A percentile compares a stretch with the other conserved stretches of the same genome.
Evolutionary conservation across 2,888 invertebrate genomes (phyloP).

Genomic region (Synanthedon formicaeformis): DNA sequence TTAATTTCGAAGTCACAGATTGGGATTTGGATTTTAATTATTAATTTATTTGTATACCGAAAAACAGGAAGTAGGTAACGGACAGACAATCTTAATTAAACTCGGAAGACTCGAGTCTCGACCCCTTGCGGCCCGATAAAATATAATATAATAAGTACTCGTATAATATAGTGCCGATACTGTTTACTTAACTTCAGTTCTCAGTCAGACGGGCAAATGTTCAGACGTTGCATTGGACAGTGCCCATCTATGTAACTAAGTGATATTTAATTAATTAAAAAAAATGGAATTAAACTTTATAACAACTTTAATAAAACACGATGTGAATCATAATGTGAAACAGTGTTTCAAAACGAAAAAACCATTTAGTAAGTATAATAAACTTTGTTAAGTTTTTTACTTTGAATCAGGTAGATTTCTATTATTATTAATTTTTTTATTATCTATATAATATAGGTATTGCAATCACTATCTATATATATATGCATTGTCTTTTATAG

Average conservation of each 20-base stretch:
- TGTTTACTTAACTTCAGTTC: slow-evolving; percentile 44
- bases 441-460: too few species aligned
- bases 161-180: slow-evolving; percentile 12
- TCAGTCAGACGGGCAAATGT: slow-evolving; percentile 6
- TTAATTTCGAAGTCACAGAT: too few species aligned
- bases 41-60: too few species aligned
- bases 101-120: slow-evolving; percentile 5
- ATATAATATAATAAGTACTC: slow-evolving; percentile 24
- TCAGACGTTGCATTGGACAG: background rate
- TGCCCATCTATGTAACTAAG: background rate
- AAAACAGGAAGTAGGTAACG: too few species aligned
- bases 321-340: slow-evolving; percentile 64
- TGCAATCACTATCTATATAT: too few species aligned
- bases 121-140: slow-evolving; percentile 18
- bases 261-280: background rate
- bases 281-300: slow-evolving; percentile 61
- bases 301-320: slow-evolving; percentile 55
- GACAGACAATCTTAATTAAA: too few species aligned
- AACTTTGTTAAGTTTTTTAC: too few species aligned
- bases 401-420: too few species aligned
- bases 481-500: too few species aligned
- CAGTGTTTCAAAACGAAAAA: slow-evolving; percentile 64
- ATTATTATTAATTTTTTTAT: too few species aligned
- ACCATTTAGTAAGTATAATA: slow-evolving; percentile 46
- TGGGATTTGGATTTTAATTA: too few species aligned